Evolutionary conservation across 2,888 invertebrate genomes (phyloP).

Genomic region (Stenolophus ochropezus): DNA sequence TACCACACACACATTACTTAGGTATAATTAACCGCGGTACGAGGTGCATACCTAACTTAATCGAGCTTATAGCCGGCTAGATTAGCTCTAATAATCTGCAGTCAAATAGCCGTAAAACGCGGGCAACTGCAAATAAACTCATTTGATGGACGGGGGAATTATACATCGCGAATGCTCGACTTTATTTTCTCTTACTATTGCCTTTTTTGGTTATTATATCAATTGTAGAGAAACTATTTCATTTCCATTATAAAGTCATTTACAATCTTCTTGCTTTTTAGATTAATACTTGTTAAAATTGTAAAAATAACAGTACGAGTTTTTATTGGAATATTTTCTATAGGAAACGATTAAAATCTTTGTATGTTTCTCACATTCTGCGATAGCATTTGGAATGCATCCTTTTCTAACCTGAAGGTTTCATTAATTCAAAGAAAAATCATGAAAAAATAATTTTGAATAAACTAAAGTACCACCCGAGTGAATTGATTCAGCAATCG

Average conservation of each 20-base stretch:
- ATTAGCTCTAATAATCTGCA: slow-evolving; percentile 17
- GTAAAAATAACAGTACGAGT: too few relatives aligned
- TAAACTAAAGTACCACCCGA: too few relatives aligned
- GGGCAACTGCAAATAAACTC: neutral
- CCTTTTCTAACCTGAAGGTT: too few relatives aligned
- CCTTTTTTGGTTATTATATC: neutral
- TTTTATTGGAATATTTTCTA: too few relatives aligned
- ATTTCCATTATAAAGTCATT: neutral
- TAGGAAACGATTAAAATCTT: too few relatives aligned
- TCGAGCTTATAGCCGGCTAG: slow-evolving; percentile 19
- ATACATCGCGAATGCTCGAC: neutral
- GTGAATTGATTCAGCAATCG: too few relatives aligned
- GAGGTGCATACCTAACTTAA: slow-evolving; percentile 33
- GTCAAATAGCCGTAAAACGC: slow-evolving; percentile 7
- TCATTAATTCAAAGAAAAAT: too few relatives aligned
- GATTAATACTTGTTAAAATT: neutral
- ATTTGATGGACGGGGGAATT: neutral
- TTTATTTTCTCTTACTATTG: neutral
- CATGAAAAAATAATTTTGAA: too few relatives aligned
- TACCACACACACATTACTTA: slow-evolving; percentile 32
- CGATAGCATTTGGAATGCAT: too few relatives aligned
- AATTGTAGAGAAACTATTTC: neutral
- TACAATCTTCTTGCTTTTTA: neutral
- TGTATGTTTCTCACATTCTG: too few relatives aligned
- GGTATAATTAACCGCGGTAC: slow-evolving; percentile 25